A percentile compares a stretch with the other conserved stretches of the same genome.
phyloP scores from a whole-genome alignment of 2,797 vertebrate genomes.

The Poecilia wingei region DNA sequence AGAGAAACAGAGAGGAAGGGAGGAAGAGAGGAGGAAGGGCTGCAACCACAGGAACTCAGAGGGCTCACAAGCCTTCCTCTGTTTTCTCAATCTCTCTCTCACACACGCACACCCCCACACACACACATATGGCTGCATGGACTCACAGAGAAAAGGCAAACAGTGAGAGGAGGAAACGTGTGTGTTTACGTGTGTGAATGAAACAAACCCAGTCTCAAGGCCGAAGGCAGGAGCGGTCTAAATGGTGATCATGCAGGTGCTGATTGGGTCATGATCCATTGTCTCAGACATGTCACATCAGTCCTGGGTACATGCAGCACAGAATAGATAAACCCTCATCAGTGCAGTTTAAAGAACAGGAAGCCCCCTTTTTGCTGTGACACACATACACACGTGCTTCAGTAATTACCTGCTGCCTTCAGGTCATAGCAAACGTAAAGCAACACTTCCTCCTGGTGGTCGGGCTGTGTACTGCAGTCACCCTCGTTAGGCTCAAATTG shows the following conservation, averaged over 20 bases:
- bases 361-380: constrained; percentile 29
- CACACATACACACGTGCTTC: constrained; percentile 26
- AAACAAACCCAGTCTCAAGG: constrained; percentile 30
- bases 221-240: constrained; percentile 34
- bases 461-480: constrained; percentile 55
- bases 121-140: constrained; percentile 30
- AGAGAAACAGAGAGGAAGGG: constrained; percentile 35
- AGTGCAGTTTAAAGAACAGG: constrained; percentile 44
- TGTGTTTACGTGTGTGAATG: constrained; percentile 11
- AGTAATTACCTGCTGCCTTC: constrained; percentile 55
- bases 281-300: constrained; percentile 46
- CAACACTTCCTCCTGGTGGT: constrained; percentile 79
- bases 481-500: not conserved
- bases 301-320: constrained; percentile 22
- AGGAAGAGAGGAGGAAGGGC: constrained; percentile 56
- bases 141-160: constrained; percentile 38
- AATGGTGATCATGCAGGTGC: constrained; percentile 47
- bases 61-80: constrained; percentile 57
- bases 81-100: constrained; percentile 33
- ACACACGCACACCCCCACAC: constrained; percentile 22
- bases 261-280: constrained; percentile 39
- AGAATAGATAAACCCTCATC: constrained; percentile 66
- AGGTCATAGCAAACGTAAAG: constrained; percentile 40
- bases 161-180: constrained; percentile 26
- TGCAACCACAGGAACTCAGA: constrained; percentile 67